Conservation (phyloP, 2,888 invertebrate species). For the Drosophila ustulata region DNA sequence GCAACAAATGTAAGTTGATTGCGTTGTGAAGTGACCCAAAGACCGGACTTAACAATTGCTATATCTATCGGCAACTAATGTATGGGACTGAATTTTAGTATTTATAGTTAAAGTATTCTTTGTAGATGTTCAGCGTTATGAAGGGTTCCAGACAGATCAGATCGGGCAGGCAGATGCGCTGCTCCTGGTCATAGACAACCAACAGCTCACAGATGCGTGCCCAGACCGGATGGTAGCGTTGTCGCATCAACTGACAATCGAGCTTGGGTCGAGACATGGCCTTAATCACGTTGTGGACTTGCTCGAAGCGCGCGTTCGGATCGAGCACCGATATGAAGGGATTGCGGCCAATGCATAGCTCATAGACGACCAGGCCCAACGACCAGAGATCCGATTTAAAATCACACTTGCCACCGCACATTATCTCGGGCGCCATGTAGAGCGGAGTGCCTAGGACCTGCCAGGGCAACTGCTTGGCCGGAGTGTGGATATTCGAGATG, state of each 20-base stretch:
- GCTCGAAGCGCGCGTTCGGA: slow-evolving; percentile 52
- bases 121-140: slow-evolving; percentile 76
- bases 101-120: slow-evolving; percentile 82
- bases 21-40: no score
- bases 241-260: slow-evolving; percentile 63
- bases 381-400: slow-evolving; percentile 91
- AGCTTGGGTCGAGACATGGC: slow-evolving; percentile 58
- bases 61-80: no score
- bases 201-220: slow-evolving; percentile 75
- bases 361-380: slow-evolving; percentile 90
- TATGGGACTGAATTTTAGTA: slow-evolving; percentile 45
- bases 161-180: slow-evolving; percentile 76
- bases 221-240: slow-evolving; percentile 73
- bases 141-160: slow-evolving; percentile 67
- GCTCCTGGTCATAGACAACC: slow-evolving; percentile 75
- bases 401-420: slow-evolving; percentile 88
- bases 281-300: slow-evolving; percentile 61
- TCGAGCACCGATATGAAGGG: slow-evolving; percentile 68
- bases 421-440: slow-evolving; percentile 91
- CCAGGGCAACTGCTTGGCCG: slow-evolving; percentile 58
- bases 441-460: slow-evolving; percentile 87
- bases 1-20: no score
- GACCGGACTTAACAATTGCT: no score
- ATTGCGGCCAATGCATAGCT: slow-evolving; percentile 85
- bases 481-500: slow-evolving; percentile 84